These are phyloP conservation scores for Malacoraja senta DNA, from an alignment of 2,797 vertebrate species.

Conservation along the genomic window DNA sequence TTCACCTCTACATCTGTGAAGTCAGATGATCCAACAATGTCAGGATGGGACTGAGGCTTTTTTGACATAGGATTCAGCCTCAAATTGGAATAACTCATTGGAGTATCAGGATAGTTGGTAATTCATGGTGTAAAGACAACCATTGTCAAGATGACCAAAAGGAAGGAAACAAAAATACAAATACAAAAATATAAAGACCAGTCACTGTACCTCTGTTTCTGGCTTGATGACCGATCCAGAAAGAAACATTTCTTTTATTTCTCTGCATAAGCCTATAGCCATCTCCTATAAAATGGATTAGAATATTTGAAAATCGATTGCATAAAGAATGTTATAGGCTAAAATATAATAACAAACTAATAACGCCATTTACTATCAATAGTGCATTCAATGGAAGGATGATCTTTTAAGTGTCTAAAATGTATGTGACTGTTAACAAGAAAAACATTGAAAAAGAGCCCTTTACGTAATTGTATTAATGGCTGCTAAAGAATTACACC, in stretches of 20 bases:
- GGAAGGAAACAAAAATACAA: background rate
- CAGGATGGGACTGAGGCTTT: background rate
- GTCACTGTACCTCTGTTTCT: conserved; percentile 3
- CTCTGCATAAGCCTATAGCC: background rate
- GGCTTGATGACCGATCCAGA: background rate
- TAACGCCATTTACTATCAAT: background rate
- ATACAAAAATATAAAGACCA: too few species aligned
- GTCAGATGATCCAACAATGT: background rate
- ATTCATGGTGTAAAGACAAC: background rate
- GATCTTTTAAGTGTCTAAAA: background rate
- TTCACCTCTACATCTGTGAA: too few species aligned
- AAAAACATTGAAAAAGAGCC: background rate
- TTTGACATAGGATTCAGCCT: background rate
- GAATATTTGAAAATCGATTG: background rate
- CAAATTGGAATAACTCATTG: background rate
- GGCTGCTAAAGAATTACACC: background rate
- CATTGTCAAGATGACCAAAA: background rate
- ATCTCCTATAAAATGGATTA: background rate
- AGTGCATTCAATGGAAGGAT: background rate
- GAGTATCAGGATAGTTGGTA: background rate
- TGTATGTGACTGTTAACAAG: background rate
- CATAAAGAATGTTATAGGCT: background rate
- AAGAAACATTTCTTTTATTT: conserved; percentile 24
- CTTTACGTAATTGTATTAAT: background rate
- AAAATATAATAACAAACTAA: background rate